Evolutionary conservation across 2,797 vertebrate species (phyloP), one percentile per base, ranked within the genome.

Genomic region (Trichosurus vulpecula): DNA sequence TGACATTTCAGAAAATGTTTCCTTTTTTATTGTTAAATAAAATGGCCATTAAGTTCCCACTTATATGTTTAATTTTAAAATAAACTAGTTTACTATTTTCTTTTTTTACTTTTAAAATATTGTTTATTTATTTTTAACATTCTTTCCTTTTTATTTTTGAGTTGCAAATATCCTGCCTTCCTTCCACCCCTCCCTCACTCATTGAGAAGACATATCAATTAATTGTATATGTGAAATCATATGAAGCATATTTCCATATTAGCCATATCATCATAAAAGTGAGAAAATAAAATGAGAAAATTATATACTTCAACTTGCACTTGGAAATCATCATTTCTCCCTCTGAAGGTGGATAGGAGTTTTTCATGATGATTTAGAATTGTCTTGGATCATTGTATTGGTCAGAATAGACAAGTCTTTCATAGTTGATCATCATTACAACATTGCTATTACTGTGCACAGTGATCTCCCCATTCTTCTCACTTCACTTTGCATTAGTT

Each of bases 21-120:
- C 13, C 9, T 96, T 94, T 93, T 95, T 90, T 51, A 14, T 52
- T 96, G 52, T 90, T 61, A 95, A 95, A 94, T 51, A 87, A 95
- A 95, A 91, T 19, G 54, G 10, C 94, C 93, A 55, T 92, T 90
- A 91, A 94, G 66, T 94, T 92, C 11, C 89, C 22, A 55, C 61
- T 90, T 54, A 47, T 56, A 66, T 87, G 9, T 92, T 96, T 66
- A 91, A 19, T 91, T 92, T 54, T 81, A 94, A 87, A 87, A 51
- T 51, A 51, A 87, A 87, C 9, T 4, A 87, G 0, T 27, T 4
- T 27, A 51, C 2, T 27, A 11, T 74, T 41, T 47, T 87, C 10
- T 47, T 87, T 47, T 25, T 47, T 87, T 11, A 51, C 22, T 87
- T 87, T 87, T 4, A 0, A 47, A 47, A 27, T 27, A 81, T 27